Base-by-base conservation (phyloP, 2,888 invertebrate species). In the Epirrita christyi region DNA sequence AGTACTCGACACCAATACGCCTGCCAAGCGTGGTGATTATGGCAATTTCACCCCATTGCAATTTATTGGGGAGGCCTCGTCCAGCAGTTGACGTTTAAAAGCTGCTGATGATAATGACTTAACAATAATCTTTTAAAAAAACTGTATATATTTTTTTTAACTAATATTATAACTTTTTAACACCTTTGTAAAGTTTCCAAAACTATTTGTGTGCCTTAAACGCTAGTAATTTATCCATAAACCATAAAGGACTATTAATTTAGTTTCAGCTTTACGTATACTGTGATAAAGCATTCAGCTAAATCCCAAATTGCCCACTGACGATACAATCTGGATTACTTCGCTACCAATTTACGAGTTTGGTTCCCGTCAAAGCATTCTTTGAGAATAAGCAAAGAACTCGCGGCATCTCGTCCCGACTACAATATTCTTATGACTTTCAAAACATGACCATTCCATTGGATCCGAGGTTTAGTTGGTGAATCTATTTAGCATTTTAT, bases 361-460 rank as follows among this genome's bases (percentile, higher is more conserved):
- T 73, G 72, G 72, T 73, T 73, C 72, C 66, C 70, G 73, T 77
- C 76, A 77, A 83, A 81, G 83, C 81, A 86, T 86, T 87, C 86
- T 78, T 78, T 64, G 68, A 72, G 61, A 36, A 41, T 38, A 32
- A 36, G 37, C 66, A 64, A 80, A 73, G 76, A 80, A 78, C 78
- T 82, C 75, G 66, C 70, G 79, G 85, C 80, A 88, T 90, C 86
- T 83, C 84, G 76, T 76, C 80, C n/a, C 75, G 75, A 73, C 72
- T 77, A 78, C 82, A 80, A 82, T 86, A 83, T 84, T 85, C 81
- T 81, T 83, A 81, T 81, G 75, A 81, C 81, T 85, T 83, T 80
- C 81, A 78, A 86, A 88, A 89, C 86, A 88, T 81, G 81, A 81
- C 76, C 85, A 86, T 87, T 85, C 82, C 85, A 82, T 85, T 86